Evolutionary conservation across 2,113 vertebrate genomes (phyloP), one percentile per base, ranked within the genome.

Genomic region (Ellobius talpinus): DNA sequence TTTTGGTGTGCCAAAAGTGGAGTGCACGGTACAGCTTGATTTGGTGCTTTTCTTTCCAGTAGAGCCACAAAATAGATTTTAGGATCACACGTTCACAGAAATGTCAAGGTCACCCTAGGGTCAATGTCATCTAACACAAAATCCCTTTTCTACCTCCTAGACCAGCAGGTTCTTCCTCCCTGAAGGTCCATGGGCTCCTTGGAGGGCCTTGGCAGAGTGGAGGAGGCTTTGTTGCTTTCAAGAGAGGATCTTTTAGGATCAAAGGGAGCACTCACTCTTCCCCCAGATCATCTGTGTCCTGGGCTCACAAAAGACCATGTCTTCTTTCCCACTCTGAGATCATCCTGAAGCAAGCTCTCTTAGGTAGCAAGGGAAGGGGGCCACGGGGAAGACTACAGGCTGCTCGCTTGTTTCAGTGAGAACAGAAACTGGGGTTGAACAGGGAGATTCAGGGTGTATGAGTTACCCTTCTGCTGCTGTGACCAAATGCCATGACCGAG

Each of bases 1-100:
- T 52, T 29, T 7, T 6, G 1, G 1, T 13, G 23, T 13, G 55
- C 47, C 8, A 1, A 52, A 47, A 74, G 68, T 13, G 39, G 55
- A n/a, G 63, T 29, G 6, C 1, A 1, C 0, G 2, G 10, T 0
- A 8, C 6, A 33, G 21, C 81, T 81, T 0, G 1, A 19, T 45
- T 45, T 33, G 29, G 23, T 17, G 1, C 23, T 68, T 58, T 87
- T 77, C 42, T 42, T 31, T n/a, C 52, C 7, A 31, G 36, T 76
- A 23, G 21, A 86, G 16, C 36, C 4, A 45, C 42, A 47, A 73
- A 50, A 76, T 5, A 13, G 42, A 33, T 65, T 77, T 52, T 58
- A 76, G 45, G 36, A 5, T 77, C 58, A n/a, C 1, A 0, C 3
- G 17, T 45, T 86, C 14, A 0, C 1, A 31, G 63, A 63, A 17